phyloP scores from a whole-genome alignment of 37 sponge, comb jelly and placozoan species.

The Lycopodina hypogea region DNA sequence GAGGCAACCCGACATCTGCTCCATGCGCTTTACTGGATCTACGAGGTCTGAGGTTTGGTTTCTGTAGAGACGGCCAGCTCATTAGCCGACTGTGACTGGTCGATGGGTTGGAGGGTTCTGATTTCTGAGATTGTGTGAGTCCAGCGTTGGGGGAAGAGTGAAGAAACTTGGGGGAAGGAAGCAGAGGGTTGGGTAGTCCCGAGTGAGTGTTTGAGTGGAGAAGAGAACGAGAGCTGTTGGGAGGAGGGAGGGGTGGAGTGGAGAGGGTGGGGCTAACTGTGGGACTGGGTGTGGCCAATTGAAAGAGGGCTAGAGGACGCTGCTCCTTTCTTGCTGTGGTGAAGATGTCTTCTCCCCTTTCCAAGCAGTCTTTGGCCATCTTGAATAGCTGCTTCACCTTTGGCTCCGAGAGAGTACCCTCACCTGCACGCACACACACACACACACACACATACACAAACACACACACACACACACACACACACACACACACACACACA shows the following conservation, averaged over 20 bases:
- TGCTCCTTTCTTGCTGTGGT: conserved; percentile 18
- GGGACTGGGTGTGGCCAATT: conserved; percentile 20
- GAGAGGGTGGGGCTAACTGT: background rate
- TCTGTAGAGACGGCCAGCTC: background rate
- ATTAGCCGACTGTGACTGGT: background rate
- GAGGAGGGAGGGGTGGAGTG: background rate
- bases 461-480: too few relatives aligned
- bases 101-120: too few relatives aligned
- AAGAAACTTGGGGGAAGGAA: too few relatives aligned
- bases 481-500: too few relatives aligned
- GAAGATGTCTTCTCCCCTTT: conserved; percentile 53
- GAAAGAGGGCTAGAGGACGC: conserved; percentile 10
- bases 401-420: conserved; percentile 23
- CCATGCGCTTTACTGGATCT: background rate
- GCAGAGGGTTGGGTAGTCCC: too few relatives aligned
- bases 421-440: conserved; percentile 2
- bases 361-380: conserved; percentile 64
- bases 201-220: conserved; percentile 1
- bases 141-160: too few relatives aligned
- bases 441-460: background rate
- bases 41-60: too few relatives aligned
- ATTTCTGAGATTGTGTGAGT: background rate
- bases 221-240: background rate
- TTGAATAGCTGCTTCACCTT: conserved; percentile 19
- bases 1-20: background rate